Base-by-base conservation (phyloP, 2,113 vertebrate species). In the Mesoclemmys tuberculata region DNA sequence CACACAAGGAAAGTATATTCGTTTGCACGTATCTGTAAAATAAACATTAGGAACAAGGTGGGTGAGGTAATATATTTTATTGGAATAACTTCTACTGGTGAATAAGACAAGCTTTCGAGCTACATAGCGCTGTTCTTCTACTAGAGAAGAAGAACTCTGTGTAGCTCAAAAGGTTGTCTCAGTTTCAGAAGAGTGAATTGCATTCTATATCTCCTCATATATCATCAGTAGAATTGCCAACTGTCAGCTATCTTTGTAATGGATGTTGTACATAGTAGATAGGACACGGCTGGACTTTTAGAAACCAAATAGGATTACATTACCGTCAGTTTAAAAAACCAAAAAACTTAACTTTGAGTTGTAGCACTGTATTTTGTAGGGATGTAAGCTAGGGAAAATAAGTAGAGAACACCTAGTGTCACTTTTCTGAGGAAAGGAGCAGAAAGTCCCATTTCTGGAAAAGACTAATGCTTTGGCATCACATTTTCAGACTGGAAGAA, bases 351-450 rank as follows among this genome's bases (percentile, higher is more conserved):
- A 64, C 14, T 64, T 64, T 64, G 61, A 64, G 29, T 64, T 35
- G 61, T 35, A 64, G 31, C 31, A 64, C 7, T 64, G 16, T 64
- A 8, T 85, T 10, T 1, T 56, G 48, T 6, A 71, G 21, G 26
- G 84, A 84, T 61, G 46, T 29, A 0, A 22, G 10, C 4, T 80
- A 27, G 54, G 54, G 52, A 55, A 0, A 27, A 52, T 4, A 84
- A 68, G 16, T 7, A 1, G 51, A 35, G 44, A 74, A 18, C 52
- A 55, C 2, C 1, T 16, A 8, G 0, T 46, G 35, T 41, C 2
- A 80, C 1, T 41, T 68, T 79, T 85, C 31, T 86, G 22, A 49
- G 5, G n/a, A 80, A 54, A 91, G 55, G 3, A 31, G 1, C 29
- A 35, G 14, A 18, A 35, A 35, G 6, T 35, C 14, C 31, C 61